Base-by-base conservation (phyloP, 2,888 invertebrate species). In the Caenorhabditis sp. region DNA sequence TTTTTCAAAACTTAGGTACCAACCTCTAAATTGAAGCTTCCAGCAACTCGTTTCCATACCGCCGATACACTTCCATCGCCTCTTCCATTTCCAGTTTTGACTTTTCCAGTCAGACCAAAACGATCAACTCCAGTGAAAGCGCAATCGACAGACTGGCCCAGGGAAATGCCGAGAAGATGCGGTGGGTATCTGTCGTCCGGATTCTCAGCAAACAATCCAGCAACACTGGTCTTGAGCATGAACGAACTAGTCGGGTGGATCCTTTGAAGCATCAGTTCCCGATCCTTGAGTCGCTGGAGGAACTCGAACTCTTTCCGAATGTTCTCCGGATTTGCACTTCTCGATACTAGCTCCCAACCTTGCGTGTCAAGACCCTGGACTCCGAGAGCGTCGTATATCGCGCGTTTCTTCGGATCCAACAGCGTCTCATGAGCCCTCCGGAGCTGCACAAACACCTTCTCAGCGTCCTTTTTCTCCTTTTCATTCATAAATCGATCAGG, bases 271-370 rank as follows among this genome's bases (percentile, higher is more conserved):
- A 98, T 94, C 82, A 95, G 94, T 79, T 96, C 94, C 90, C 97
- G 96, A 87, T 97, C 97, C 80, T 95, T 94, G 90, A 96, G 96
- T 85, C 95, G 85, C 69, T 93, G 93, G 65, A 94, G 90, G 83
- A 96, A 94, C 93, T 98, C 97, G 94, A 97, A 98, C 93, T 98
- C 98, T 80, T 97, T 97, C 74, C 97, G 94, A 77, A 99, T 98
- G 94, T 99, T 98, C 87, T 96, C 95, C 1, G 98, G 97, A 2
- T 97, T 97, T 92, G 95, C 85, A 4, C 82, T 82, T 24, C 87
- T 22, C n/a, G 84, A 80, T 2, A 98, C 95, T 37, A 93, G 87
- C 93, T 98, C 96, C 97, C 97, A 97, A 69, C 97, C 97, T 50
- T 86, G 96, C 0, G 96, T 96, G 92, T 97, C 95, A 32, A 98